Conservation (phyloP, 23 tunicate genomes). For the Clavelina lepadiformis region DNA sequence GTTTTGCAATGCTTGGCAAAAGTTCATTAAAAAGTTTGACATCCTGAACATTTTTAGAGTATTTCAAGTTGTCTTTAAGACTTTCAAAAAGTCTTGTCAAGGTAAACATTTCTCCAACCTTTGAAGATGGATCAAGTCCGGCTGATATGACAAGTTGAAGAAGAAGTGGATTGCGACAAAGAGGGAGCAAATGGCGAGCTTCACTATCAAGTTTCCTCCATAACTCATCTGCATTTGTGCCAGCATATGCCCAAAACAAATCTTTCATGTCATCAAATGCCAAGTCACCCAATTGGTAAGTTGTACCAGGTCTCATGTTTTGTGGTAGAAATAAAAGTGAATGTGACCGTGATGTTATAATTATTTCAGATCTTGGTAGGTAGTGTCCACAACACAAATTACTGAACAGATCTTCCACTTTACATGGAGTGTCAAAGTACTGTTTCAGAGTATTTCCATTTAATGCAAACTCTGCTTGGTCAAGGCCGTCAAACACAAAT, state of each 20-base stretch:
- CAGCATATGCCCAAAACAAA: conserved; percentile 10
- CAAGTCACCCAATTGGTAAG: conserved; percentile 8
- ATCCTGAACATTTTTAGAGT: too few species aligned
- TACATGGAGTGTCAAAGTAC: neutral
- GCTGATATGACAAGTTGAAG: conserved; percentile 15
- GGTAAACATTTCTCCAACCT: conserved; percentile 5
- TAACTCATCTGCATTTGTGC: neutral
- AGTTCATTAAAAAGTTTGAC: too few species aligned
- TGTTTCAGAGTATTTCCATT: conserved; percentile 9
- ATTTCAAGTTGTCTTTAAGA: too few species aligned
- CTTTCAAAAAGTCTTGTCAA: conserved; percentile 6
- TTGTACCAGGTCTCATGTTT: conserved; percentile 2
- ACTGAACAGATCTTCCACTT: neutral
- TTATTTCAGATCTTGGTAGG: neutral
- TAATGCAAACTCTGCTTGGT: conserved; percentile 2
- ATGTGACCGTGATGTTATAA: conserved; percentile 24
- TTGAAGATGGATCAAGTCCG: neutral
- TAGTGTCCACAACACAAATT: conserved; percentile 14
- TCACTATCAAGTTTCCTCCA: conserved; percentile 7
- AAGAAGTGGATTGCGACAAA: conserved; percentile 22
- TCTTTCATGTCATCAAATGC: neutral
- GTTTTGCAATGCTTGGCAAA: too few species aligned
- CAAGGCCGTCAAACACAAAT: conserved; percentile 28
- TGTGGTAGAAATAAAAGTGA: neutral
- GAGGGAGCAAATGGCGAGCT: conserved; percentile 1